Evolutionary conservation across 2,888 invertebrate genomes (phyloP).

Genomic region (Gryllus longicercus): DNA sequence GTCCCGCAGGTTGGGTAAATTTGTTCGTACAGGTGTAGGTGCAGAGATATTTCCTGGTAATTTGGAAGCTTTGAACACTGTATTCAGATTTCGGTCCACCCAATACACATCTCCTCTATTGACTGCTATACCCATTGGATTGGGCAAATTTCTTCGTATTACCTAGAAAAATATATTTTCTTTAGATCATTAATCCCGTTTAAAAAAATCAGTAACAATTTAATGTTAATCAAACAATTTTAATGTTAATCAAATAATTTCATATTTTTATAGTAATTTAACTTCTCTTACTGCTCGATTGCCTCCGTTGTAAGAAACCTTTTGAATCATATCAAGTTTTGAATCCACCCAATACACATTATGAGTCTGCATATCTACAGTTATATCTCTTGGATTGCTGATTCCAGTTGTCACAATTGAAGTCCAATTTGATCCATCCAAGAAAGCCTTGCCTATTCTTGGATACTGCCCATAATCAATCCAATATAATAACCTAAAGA

Average conservation of each 20-base stretch:
- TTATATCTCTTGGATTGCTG: slow-evolving; percentile 82
- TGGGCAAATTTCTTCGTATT: slow-evolving; percentile 82
- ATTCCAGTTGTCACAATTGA: slow-evolving; percentile 88
- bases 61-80: slow-evolving; percentile 73
- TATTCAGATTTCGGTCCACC: slow-evolving; percentile 88
- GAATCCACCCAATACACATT: slow-evolving; percentile 98
- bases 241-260: neutral
- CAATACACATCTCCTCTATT: slow-evolving; percentile 83
- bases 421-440: slow-evolving; percentile 84
- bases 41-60: slow-evolving; percentile 61
- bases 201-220: no score
- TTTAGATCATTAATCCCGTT: no score
- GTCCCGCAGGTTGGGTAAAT: slow-evolving; percentile 80
- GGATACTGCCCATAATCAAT: slow-evolving; percentile 97
- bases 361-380: slow-evolving; percentile 88
- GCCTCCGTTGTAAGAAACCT: slow-evolving; percentile 78
- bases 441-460: slow-evolving; percentile 79
- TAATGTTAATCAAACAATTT: no score
- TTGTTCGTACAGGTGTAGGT: slow-evolving; percentile 72
- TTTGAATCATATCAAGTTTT: slow-evolving; percentile 89
- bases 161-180: slow-evolving; percentile 46
- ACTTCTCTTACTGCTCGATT: slow-evolving; percentile 59
- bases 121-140: slow-evolving; percentile 90
- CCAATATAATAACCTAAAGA: slow-evolving; percentile 80
- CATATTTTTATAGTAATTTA: slow-evolving; percentile 1